Percentiles rank a stretch among this genome's conserved stretches.
These are phyloP conservation scores for Mesorhabditis belari DNA, from an alignment of 2,888 invertebrate species.

Conservation along the genomic window DNA sequence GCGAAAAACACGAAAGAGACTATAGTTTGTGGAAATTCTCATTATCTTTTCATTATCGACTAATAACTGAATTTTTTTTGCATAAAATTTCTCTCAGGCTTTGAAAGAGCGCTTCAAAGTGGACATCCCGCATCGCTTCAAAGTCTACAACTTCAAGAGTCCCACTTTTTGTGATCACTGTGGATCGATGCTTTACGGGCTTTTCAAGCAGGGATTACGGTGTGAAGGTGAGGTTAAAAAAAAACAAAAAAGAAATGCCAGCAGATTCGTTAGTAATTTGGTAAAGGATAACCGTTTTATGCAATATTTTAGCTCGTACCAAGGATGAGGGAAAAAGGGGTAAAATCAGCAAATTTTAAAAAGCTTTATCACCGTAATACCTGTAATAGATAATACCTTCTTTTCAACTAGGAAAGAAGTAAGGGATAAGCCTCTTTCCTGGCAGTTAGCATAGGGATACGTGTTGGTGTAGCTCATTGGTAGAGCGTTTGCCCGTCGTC, in stretches of 20 bases:
- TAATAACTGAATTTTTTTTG: constrained; percentile 2
- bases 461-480: no score
- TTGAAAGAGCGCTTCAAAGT: constrained; percentile 91
- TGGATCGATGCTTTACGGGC: constrained; percentile 84
- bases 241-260: not conserved
- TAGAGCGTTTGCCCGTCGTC: no score
- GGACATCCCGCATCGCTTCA: constrained; percentile 90
- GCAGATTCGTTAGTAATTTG: not conserved
- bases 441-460: no score
- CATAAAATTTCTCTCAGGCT: constrained; percentile 67
- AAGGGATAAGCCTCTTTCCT: no score
- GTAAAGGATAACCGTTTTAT: no score
- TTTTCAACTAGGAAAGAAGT: no score
- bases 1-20: constrained; percentile 71
- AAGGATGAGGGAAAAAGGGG: no score
- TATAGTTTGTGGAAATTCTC: constrained; percentile 50
- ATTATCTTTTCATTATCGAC: no score
- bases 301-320: no score
- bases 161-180: constrained; percentile 99
- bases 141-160: constrained; percentile 85
- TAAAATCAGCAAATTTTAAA: no score
- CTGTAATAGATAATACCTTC: no score
- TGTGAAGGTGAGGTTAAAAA: constrained; percentile 73
- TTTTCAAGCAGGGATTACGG: constrained; percentile 88
- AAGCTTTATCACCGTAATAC: no score